These are phyloP conservation scores for Pteromalus puparum DNA, from an alignment of 1,140 invertebrate species.

Conservation along the genomic window DNA sequence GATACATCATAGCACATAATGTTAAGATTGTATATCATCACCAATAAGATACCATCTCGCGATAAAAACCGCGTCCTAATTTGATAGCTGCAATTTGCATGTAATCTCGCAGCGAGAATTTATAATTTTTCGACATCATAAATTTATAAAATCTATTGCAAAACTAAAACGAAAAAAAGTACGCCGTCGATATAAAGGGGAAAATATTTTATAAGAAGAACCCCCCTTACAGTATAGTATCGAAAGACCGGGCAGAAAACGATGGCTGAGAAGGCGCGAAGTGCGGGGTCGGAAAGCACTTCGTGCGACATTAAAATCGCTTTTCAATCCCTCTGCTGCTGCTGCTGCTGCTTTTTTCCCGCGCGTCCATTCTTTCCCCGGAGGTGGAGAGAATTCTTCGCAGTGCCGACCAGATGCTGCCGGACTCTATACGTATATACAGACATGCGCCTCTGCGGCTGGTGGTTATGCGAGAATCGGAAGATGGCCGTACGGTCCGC, in stretches of 20 bases:
- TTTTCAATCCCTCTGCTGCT: conserved; percentile 54
- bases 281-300: conserved; percentile 54
- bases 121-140: neutral
- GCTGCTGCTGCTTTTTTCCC: conserved; percentile 40
- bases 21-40: too few species aligned
- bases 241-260: conserved; percentile 14
- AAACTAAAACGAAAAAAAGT: conserved; percentile 29
- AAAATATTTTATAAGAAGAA: conserved; percentile 41
- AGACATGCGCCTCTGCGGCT: neutral
- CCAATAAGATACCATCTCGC: too few species aligned
- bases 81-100: too few species aligned
- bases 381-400: neutral
- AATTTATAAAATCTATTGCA: conserved; percentile 17
- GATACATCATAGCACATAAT: too few species aligned
- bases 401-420: conserved; percentile 14
- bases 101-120: too few species aligned
- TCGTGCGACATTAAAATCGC: conserved; percentile 61
- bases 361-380: conserved; percentile 51
- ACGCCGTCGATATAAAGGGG: conserved; percentile 43
- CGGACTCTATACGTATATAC: conserved; percentile 37
- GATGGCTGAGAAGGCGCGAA: conserved; percentile 23
- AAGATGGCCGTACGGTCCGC: neutral
- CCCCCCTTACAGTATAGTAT: neutral
- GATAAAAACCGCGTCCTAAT: too few species aligned
- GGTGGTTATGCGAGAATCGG: neutral